phyloP scores from a whole-genome alignment of 2,113 vertebrate species.

The Triplophysa dalaica region DNA sequence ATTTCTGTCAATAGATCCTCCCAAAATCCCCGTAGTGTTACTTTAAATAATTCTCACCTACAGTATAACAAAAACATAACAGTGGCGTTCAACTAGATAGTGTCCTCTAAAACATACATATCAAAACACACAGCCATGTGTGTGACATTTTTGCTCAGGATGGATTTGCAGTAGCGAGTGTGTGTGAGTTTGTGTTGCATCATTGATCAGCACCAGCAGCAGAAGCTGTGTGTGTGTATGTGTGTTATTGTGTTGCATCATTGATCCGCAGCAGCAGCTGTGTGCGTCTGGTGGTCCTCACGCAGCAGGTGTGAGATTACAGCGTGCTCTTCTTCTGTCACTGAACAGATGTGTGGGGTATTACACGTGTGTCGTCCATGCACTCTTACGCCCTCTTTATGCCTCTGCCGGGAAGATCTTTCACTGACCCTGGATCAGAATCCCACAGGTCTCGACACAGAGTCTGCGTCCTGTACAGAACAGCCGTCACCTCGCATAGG shows the following conservation, averaged over 20 bases:
- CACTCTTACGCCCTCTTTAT: background rate
- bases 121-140: no score
- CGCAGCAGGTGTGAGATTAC: constrained; percentile 72
- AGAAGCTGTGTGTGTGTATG: constrained; percentile 22
- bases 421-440: constrained; percentile 9
- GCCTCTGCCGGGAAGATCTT: background rate
- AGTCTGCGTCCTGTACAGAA: background rate
- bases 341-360: constrained; percentile 63
- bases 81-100: no score
- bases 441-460: background rate
- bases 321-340: constrained; percentile 56
- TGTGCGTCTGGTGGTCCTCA: constrained; percentile 52
- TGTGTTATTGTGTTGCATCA: constrained; percentile 23
- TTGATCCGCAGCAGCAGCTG: constrained; percentile 24
- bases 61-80: no score
- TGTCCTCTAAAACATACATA: no score
- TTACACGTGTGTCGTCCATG: constrained; percentile 45
- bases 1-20: no score
- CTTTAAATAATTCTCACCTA: no score
- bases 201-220: background rate
- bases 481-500: constrained; percentile 7
- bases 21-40: no score
- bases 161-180: no score
- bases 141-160: no score
- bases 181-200: constrained; percentile 11